Percentiles rank a stretch among this genome's conserved stretches.
These are phyloP conservation scores for Enteromius afrohamiltoni DNA, from an alignment of 2,797 vertebrate species.

Conservation along the genomic window DNA sequence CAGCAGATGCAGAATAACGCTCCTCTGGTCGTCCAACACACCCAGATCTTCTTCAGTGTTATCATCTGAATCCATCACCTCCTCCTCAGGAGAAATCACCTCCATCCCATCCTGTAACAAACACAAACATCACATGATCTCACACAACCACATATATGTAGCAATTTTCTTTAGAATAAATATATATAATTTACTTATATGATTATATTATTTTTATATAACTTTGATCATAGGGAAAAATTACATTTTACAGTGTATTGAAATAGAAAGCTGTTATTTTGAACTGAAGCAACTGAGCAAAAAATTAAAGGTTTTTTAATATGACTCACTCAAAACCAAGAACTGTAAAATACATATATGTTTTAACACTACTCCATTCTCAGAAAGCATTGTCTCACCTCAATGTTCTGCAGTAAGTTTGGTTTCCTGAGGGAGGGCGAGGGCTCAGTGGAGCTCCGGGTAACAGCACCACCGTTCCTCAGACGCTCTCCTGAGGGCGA, in stretches of 20 bases:
- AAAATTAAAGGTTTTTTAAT: neutral
- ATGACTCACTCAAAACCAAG: neutral
- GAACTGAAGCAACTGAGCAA: neutral
- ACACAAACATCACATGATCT: conserved; percentile 17
- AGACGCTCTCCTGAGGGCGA: conserved; percentile 86
- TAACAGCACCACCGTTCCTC: conserved; percentile 86
- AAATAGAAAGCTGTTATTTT: neutral
- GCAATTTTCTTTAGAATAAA: conserved; percentile 9
- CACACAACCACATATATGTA: neutral
- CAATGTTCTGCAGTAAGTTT: conserved; percentile 73
- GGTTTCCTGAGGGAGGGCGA: conserved; percentile 82
- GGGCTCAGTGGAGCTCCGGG: conserved; percentile 82
- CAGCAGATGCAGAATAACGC: conserved; percentile 85
- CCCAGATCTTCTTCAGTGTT: conserved; percentile 81
- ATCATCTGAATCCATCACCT: conserved; percentile 87
- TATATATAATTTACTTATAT: neutral
- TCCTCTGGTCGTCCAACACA: conserved; percentile 83
- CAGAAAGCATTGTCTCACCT: conserved; percentile 75
- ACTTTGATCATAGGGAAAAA: neutral
- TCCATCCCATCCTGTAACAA: conserved; percentile 76
- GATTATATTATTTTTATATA: too few relatives aligned
- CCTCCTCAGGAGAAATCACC: conserved; percentile 83
- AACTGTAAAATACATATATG: neutral
- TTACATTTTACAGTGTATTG: neutral
- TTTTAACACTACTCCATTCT: neutral